Base-by-base conservation (phyloP, 2,888 invertebrate genomes). In the Watsonalla cultraria region DNA sequence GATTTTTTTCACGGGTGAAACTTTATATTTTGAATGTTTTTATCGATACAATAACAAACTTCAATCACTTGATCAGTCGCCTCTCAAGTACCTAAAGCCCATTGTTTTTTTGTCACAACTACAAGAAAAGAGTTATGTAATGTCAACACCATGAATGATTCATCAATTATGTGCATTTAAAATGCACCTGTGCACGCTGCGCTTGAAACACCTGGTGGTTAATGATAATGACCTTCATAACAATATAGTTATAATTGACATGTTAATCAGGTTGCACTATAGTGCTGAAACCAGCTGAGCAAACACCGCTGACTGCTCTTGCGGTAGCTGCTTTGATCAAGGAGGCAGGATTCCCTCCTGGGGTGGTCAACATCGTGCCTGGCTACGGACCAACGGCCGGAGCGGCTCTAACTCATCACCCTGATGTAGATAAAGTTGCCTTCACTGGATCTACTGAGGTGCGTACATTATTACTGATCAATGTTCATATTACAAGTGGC, bases 251-350 rank as follows among this genome's bases (percentile, higher is more conserved):
- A 37, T 52, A 61, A 45, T 51, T 9, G 42, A 11, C 42, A 42
- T 42, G 9, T 42, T 42, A 42, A 42, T 42, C 42, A 90, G 96
- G 95, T 65, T 94, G 97, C 78, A 96, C 96, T 0, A 92, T 98
- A 49, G 93, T 98, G 6, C 87, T 98, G 64, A 99, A 99, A 81
- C 97, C 98, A 5, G 98, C 99, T 0, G 98, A 99, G 79, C 98
- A 98, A 84, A 99, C 98, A 0, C 96, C 97, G 0, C 89, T 99
- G 11, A 96, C 98, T 0, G 97, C 98, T 0, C 88, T 98, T 7
- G 97, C 98, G 69, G 87, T 97, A 0, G 98, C 97, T 0, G 94
- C 97, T 57, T 90, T 99, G 51, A 89, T 92, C 47, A 96, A 95
- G 73, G 96, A 98, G 86, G 98, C 96, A 54, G 98, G 98, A 0